Percentiles rank a stretch among this genome's conserved stretches.
Conservation (phyloP, 2,113 vertebrate species). For the Eubucco bourcierii region DNA sequence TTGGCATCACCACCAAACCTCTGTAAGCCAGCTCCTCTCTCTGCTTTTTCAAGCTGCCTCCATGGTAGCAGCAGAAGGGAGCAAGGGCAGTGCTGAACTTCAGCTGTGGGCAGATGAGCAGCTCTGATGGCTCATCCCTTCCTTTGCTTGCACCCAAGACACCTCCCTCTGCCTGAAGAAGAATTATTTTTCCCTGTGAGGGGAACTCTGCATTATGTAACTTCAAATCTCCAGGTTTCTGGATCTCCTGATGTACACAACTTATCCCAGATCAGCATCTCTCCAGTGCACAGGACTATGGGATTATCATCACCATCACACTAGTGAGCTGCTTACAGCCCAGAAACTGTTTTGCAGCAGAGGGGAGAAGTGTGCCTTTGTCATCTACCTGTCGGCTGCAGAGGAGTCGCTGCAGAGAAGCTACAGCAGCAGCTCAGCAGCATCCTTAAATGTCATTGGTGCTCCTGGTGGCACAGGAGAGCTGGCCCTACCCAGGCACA, state of each 20-base stretch:
- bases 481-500: background rate
- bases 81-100: fast-evolving
- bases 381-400: background rate
- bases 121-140: background rate
- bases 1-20: background rate
- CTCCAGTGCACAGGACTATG: background rate
- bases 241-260: background rate
- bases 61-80: background rate
- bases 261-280: background rate
- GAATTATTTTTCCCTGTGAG: background rate
- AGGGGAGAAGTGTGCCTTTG: background rate
- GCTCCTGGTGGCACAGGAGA: too few relatives aligned
- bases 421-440: background rate
- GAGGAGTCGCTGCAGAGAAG: background rate
- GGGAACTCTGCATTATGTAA: background rate
- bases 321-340: background rate
- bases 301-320: background rate
- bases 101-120: background rate
- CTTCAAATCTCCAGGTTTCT: background rate
- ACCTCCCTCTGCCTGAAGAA: background rate
- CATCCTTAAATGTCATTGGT: background rate
- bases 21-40: background rate
- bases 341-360: background rate
- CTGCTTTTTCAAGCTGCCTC: background rate
- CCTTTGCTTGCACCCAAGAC: fast-evolving